These are phyloP conservation scores for Notothenia rossii DNA, from an alignment of 2,113 vertebrate species.

Conservation along the genomic window DNA sequence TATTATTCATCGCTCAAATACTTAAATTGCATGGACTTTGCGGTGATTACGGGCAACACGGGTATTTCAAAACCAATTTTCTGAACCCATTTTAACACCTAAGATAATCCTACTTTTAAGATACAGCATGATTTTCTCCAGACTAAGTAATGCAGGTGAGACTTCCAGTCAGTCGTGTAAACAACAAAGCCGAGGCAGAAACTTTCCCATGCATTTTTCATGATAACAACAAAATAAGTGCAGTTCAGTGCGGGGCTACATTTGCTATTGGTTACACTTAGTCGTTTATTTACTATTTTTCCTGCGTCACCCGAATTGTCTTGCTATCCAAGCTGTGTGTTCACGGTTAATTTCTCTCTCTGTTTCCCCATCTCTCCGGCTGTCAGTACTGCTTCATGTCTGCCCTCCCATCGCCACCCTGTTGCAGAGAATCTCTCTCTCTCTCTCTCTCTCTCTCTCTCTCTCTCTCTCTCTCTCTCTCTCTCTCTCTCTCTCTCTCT, in stretches of 20 bases:
- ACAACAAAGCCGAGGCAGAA: background rate
- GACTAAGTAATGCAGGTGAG: background rate
- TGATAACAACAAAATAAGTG: background rate
- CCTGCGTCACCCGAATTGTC: no score
- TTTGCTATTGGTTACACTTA: no score
- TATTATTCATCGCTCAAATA: background rate
- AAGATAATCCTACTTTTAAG: background rate
- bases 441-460: background rate
- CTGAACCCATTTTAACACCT: background rate
- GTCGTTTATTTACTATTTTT: no score
- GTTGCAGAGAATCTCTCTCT: slow-evolving; percentile 30
- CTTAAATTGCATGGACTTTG: background rate
- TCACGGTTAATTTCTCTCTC: slow-evolving; percentile 35
- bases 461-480: no score
- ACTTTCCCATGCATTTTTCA: background rate
- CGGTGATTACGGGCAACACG: background rate
- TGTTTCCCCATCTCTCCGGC: slow-evolving; percentile 35
- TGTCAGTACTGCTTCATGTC: slow-evolving; percentile 52
- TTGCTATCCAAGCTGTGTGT: no score
- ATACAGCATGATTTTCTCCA: no score
- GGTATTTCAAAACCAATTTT: no score
- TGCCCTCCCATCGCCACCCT: slow-evolving; percentile 17
- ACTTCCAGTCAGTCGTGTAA: no score
- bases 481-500: no score
- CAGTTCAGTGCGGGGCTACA: background rate